A percentile compares a stretch with the other conserved stretches of the same genome.
Evolutionary conservation across 1,140 invertebrate genomes (phyloP).

Genomic region (Drosophila repleta): DNA sequence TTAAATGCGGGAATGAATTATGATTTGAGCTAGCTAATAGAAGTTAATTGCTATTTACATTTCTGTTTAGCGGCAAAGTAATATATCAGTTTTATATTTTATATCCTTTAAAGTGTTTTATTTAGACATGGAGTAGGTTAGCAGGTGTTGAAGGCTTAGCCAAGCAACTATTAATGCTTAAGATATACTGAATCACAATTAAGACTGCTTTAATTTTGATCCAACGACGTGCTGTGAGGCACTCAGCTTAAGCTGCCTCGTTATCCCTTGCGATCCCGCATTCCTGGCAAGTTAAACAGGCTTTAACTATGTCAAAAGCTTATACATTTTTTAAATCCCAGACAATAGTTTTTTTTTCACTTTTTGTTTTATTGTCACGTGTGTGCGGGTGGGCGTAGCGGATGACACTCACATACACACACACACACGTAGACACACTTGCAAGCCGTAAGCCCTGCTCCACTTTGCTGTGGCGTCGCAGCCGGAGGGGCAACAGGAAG

Average conservation of each 20-base stretch:
- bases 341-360: conserved; percentile 50
- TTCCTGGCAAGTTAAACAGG: conserved; percentile 2
- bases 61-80: neutral
- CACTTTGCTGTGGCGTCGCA: conserved; percentile 11
- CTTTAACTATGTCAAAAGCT: conserved; percentile 39
- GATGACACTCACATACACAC: neutral
- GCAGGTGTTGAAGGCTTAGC: too few species aligned
- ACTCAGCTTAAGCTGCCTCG: neutral
- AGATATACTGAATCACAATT: too few species aligned
- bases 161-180: too few species aligned
- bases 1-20: neutral
- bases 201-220: too few species aligned
- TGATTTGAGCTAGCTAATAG: neutral
- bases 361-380: conserved; percentile 49
- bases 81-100: neutral
- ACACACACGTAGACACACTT: neutral
- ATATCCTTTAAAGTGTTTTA: neutral
- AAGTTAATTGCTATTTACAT: neutral
- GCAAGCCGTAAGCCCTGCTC: neutral
- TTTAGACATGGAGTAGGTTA: too few species aligned
- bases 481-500: conserved; percentile 38
- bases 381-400: conserved; percentile 22
- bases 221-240: neutral
- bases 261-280: neutral
- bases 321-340: conserved; percentile 62